Evolutionary conservation across 1,140 invertebrate genomes (phyloP).

Genomic region (Oryzaephilus surinamensis): DNA sequence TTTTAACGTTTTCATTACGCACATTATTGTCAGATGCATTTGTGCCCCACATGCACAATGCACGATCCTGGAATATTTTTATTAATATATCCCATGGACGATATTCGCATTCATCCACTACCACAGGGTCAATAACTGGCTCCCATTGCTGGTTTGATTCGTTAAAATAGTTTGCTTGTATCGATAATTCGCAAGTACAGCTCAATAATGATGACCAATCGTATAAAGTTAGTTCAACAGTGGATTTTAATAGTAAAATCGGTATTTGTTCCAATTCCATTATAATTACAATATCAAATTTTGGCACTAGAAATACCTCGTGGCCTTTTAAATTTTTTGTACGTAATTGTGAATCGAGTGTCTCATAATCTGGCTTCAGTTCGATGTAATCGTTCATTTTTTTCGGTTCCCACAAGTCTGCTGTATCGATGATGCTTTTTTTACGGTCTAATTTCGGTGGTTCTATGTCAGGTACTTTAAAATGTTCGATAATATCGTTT

Average conservation of each 20-base stretch:
- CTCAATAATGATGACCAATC: constrained; percentile 56
- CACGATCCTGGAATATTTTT: constrained; percentile 48
- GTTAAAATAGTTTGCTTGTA: constrained; percentile 67
- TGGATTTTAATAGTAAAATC: constrained; percentile 38
- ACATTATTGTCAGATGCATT: not conserved
- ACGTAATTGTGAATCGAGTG: constrained; percentile 4
- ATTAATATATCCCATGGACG: constrained; percentile 63
- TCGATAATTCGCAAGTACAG: constrained; percentile 44
- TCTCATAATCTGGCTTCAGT: not conserved
- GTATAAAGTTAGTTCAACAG: constrained; percentile 45
- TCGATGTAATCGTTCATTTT: constrained; percentile 31
- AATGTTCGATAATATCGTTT: constrained; percentile 45
- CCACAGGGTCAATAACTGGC: constrained; percentile 64
- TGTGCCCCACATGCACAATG: constrained; percentile 25
- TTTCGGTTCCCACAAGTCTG: constrained; percentile 67
- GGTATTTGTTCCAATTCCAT: constrained; percentile 32
- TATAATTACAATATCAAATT: constrained; percentile 29
- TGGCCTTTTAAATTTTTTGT: constrained; percentile 9
- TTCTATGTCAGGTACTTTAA: constrained; percentile 41
- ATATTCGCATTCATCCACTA: constrained; percentile 54
- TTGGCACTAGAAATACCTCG: constrained; percentile 28
- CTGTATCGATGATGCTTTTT: constrained; percentile 30
- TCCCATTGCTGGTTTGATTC: constrained; percentile 64
- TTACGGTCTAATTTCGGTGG: constrained; percentile 27
- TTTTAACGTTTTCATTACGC: not conserved